phyloP scores from a whole-genome alignment of 2,888 invertebrate species.

The Aporophyla lueneburgensis region DNA sequence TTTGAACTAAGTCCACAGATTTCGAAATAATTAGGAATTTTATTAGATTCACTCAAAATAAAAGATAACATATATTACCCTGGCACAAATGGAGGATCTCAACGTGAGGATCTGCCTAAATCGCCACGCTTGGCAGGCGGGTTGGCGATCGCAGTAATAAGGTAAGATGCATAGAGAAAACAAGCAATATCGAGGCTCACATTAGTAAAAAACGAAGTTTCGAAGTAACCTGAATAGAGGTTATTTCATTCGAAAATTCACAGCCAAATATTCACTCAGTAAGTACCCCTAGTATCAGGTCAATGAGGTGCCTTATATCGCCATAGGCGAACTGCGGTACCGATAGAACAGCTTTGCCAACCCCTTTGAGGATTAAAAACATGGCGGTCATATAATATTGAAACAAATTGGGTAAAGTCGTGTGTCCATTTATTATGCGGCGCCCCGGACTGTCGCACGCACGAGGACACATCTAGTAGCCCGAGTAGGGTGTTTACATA shows the following conservation, averaged over 20 bases:
- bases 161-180: too few relatives aligned
- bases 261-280: neutral
- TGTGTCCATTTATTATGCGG: constrained; percentile 48
- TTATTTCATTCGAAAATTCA: neutral
- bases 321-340: constrained; percentile 6
- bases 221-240: neutral
- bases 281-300: neutral
- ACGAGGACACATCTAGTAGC: constrained; percentile 12
- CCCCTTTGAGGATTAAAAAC: constrained; percentile 49
- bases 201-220: neutral
- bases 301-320: constrained; percentile 1
- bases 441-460: neutral
- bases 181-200: too few relatives aligned
- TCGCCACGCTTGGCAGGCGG: too few relatives aligned
- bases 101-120: too few relatives aligned
- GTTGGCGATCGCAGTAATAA: too few relatives aligned
- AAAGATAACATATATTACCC: neutral
- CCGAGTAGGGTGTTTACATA: constrained; percentile 46
- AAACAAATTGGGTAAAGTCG: constrained; percentile 33
- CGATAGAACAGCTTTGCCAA: constrained; percentile 26
- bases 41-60: too few relatives aligned
- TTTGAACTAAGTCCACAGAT: too few relatives aligned
- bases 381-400: constrained; percentile 29
- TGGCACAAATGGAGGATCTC: too few relatives aligned
- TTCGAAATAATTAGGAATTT: too few relatives aligned